phyloP scores from a whole-genome alignment of 30 jellyfish, hydroid and myxozoan species.

The Mastigias papua region DNA sequence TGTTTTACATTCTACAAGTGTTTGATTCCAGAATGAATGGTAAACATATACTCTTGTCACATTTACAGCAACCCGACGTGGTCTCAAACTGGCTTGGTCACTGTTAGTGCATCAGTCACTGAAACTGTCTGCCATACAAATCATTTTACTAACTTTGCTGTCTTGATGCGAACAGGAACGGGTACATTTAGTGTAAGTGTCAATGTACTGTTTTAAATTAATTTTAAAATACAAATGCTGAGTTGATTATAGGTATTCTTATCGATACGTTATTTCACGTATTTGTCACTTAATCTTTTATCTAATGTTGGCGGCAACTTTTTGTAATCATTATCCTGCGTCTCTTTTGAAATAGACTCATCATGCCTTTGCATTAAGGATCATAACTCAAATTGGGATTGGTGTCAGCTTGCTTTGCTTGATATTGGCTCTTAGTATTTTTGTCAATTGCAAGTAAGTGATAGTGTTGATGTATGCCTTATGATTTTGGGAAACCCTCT shows the following conservation, averaged over 20 bases:
- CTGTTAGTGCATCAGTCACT: constrained; percentile 28
- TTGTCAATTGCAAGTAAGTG: constrained; percentile 80
- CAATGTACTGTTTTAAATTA: too few species aligned
- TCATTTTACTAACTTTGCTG: constrained; percentile 87
- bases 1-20: too few species aligned
- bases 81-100: constrained; percentile 72
- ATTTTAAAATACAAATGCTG: too few species aligned
- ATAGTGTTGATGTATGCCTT: background rate
- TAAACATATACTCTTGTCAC: too few species aligned
- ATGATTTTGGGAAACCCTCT: background rate
- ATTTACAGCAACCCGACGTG: constrained; percentile 55
- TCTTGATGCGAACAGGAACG: constrained; percentile 62
- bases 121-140: constrained; percentile 72
- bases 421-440: constrained; percentile 75
- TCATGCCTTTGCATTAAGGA: constrained; percentile 65
- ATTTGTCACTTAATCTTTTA: too few species aligned
- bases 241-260: too few species aligned
- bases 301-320: too few species aligned
- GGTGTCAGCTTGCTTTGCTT: constrained; percentile 79
- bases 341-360: constrained; percentile 30
- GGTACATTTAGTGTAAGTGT: constrained; percentile 45
- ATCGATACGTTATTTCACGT: too few species aligned
- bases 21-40: too few species aligned
- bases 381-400: constrained; percentile 80
- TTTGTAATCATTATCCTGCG: too few species aligned